phyloP scores from a whole-genome alignment of 2,888 invertebrate genomes.

The Caprella mutica region DNA sequence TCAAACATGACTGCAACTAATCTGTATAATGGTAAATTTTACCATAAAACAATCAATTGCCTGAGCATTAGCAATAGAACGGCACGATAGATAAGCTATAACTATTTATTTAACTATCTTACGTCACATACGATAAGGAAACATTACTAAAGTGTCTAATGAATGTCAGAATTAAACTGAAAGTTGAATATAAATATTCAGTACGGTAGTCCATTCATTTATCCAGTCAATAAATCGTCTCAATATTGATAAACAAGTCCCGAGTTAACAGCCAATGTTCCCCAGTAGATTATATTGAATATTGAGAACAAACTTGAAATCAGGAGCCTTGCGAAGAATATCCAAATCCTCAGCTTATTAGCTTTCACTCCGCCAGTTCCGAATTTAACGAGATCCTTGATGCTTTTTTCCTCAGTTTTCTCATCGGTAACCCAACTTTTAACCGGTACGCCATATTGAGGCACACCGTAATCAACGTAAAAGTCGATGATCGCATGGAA shows the following conservation, averaged over 20 bases:
- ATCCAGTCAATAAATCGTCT: no score
- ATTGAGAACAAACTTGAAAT: neutral
- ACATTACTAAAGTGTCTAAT: no score
- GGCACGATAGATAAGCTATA: no score
- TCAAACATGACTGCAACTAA: no score
- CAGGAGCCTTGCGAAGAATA: neutral
- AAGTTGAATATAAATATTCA: no score
- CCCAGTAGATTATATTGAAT: constrained; percentile 24
- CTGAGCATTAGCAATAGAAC: no score
- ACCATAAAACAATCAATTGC: no score
- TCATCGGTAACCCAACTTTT: neutral
- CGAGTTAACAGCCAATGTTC: constrained; percentile 11
- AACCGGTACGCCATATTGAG: neutral
- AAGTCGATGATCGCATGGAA: constrained; percentile 23
- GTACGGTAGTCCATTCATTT: no score
- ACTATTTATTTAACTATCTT: no score
- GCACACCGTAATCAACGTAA: constrained; percentile 12
- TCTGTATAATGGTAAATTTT: no score
- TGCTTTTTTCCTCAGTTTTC: neutral
- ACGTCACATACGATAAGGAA: no score
- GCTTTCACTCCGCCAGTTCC: neutral
- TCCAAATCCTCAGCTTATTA: neutral
- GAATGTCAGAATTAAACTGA: no score
- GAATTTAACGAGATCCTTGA: neutral
- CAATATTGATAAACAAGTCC: constrained; percentile 15